Conservation (phyloP, 2,888 invertebrate species). For the Troilus luridus region DNA sequence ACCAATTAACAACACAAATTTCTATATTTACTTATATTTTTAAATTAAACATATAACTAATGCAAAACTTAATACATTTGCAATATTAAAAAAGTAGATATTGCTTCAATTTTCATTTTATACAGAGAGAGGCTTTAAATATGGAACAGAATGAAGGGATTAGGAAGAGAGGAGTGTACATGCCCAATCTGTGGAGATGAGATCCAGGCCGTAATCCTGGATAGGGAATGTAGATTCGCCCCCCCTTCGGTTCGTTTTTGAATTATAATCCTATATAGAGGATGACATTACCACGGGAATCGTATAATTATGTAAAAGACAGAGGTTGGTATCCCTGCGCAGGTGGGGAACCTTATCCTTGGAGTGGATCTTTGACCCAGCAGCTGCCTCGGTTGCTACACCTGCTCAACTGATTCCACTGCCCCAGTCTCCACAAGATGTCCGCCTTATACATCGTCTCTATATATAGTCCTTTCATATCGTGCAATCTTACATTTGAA, state of each 20-base stretch:
- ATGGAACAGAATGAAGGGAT: not conserved
- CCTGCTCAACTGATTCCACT: slow-evolving; percentile 46
- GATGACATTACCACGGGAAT: slow-evolving; percentile 29
- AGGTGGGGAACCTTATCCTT: slow-evolving; percentile 42
- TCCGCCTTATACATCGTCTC: not conserved
- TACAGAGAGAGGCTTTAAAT: slow-evolving; percentile 6
- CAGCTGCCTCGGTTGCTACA: slow-evolving; percentile 33
- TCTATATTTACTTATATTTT: no score
- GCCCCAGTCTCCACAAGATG: slow-evolving; percentile 3
- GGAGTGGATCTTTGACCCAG: slow-evolving; percentile 34
- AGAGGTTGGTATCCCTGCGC: slow-evolving; percentile 39
- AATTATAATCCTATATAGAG: slow-evolving; percentile 20
- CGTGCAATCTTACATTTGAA: not conserved
- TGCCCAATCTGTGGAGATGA: slow-evolving; percentile 2
- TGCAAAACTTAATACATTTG: not conserved
- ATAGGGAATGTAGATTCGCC: slow-evolving; percentile 20
- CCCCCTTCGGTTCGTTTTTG: not conserved
- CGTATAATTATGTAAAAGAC: slow-evolving; percentile 43
- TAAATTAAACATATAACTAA: not conserved
- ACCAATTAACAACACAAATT: no score
- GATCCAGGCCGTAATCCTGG: not conserved
- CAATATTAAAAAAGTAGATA: not conserved
- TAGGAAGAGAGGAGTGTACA: not conserved
- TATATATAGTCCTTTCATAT: not conserved
- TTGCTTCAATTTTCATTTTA: not conserved